A percentile compares a stretch with the other conserved stretches of the same genome.
Evolutionary conservation across 1,140 invertebrate species (phyloP).

Genomic region (Nomia melanderi): DNA sequence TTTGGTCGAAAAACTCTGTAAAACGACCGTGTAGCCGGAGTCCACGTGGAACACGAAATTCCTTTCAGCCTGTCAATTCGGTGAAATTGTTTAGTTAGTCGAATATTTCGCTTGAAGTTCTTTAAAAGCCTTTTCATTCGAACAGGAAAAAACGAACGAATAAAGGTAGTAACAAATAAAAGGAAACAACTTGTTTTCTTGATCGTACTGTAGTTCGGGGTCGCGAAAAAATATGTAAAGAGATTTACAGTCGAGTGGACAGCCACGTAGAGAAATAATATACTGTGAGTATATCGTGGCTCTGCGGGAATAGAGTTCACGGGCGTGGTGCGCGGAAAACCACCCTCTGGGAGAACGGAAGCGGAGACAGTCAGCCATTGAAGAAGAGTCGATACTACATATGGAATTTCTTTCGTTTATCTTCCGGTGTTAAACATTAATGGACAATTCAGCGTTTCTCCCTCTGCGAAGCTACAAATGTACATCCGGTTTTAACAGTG

Average conservation of each 20-base stretch:
- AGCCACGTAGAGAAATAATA: slow-evolving; percentile 47
- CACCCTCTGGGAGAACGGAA: neutral
- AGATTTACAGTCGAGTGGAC: slow-evolving; percentile 5
- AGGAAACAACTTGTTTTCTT: neutral
- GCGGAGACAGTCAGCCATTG: neutral
- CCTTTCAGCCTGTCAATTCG: neutral
- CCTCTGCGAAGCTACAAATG: slow-evolving; percentile 35
- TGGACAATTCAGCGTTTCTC: slow-evolving; percentile 20
- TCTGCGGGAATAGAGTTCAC: slow-evolving; percentile 1
- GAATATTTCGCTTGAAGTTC: neutral
- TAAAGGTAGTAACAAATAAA: too few relatives aligned
- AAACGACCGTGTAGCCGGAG: neutral
- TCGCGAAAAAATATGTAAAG: neutral
- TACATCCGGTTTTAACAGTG: neutral
- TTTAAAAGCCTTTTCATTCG: too few relatives aligned
- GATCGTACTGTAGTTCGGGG: neutral
- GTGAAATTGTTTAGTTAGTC: neutral
- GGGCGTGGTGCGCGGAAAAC: slow-evolving; percentile 4
- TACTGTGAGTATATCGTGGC: slow-evolving; percentile 21
- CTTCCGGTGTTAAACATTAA: slow-evolving; percentile 37
- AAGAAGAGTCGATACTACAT: slow-evolving; percentile 32
- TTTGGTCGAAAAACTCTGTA: neutral
- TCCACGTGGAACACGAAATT: neutral
- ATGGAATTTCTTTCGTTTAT: slow-evolving; percentile 46
- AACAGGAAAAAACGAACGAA: too few relatives aligned